These are phyloP conservation scores for Cynoglossus semilaevis DNA, from an alignment of 2,113 vertebrate species.

Conservation along the genomic window DNA sequence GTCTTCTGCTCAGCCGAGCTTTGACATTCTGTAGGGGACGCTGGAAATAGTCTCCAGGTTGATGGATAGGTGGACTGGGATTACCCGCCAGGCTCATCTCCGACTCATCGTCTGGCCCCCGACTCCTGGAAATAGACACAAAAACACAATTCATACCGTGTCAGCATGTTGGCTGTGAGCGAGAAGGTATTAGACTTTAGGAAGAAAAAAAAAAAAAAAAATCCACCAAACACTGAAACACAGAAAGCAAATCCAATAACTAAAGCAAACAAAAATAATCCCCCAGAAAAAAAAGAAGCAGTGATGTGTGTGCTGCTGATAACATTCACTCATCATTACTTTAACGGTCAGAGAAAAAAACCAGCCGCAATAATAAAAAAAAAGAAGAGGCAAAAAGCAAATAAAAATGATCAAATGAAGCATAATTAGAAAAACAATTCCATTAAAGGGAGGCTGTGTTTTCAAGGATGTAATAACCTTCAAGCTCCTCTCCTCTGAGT, in stretches of 20 bases:
- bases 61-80: slow-evolving; percentile 73
- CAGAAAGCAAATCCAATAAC: slow-evolving; percentile 3
- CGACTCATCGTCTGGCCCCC: slow-evolving; percentile 35
- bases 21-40: slow-evolving; percentile 64
- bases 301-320: too few species aligned
- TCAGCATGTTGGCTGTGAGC: slow-evolving; percentile 20
- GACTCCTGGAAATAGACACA: slow-evolving; percentile 52
- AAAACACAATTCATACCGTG: slow-evolving; percentile 28
- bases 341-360: background rate
- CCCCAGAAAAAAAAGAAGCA: background rate
- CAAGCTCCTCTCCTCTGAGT: slow-evolving; percentile 34
- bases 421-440: slow-evolving; percentile 22
- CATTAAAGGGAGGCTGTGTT: slow-evolving; percentile 8
- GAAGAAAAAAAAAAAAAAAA: slow-evolving; percentile 14
- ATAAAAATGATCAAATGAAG: background rate
- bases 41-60: slow-evolving; percentile 67
- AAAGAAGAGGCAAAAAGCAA: background rate
- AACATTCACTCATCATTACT: too few species aligned
- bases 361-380: background rate
- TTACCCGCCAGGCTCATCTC: slow-evolving; percentile 66
- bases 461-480: slow-evolving; percentile 36
- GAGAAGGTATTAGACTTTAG: slow-evolving; percentile 39
- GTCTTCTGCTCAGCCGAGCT: slow-evolving; percentile 63
- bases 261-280: background rate
- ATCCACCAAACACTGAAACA: background rate